Conservation (phyloP, 2,113 vertebrate species). For the Thamnaconus septentrionalis region DNA sequence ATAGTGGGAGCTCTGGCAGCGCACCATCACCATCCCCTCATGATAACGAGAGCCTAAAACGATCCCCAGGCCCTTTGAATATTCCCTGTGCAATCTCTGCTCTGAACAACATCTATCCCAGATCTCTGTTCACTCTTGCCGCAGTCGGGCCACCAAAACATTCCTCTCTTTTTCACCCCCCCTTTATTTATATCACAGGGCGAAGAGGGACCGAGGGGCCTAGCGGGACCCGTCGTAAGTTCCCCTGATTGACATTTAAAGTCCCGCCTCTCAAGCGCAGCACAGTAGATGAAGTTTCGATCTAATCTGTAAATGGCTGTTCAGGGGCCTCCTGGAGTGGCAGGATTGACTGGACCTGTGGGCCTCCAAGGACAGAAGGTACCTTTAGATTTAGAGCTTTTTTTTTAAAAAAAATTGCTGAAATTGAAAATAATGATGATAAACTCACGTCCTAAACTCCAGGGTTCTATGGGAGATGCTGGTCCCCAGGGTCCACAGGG, state of each 20-base stretch:
- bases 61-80: too few relatives aligned
- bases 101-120: too few relatives aligned
- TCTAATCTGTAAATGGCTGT: constrained; percentile 23
- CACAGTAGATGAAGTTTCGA: neutral
- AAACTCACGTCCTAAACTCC: constrained; percentile 1
- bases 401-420: neutral
- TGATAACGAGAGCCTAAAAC: too few relatives aligned
- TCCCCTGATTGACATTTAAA: constrained; percentile 1
- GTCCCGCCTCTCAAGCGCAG: neutral
- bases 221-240: constrained; percentile 71
- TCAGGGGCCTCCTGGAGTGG: constrained; percentile 81
- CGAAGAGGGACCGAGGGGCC: constrained; percentile 68
- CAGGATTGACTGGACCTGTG: constrained; percentile 74
- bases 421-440: neutral
- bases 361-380: constrained; percentile 86
- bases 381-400: constrained; percentile 6
- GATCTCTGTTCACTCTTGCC: neutral
- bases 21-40: too few relatives aligned
- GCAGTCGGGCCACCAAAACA: neutral
- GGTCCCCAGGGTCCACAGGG: constrained; percentile 82
- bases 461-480: constrained; percentile 75
- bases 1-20: too few relatives aligned
- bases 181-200: constrained; percentile 56
- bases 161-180: neutral
- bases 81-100: too few relatives aligned